Base-by-base conservation (phyloP, 2,888 invertebrate species). In the Ceriagrion tenellum region DNA sequence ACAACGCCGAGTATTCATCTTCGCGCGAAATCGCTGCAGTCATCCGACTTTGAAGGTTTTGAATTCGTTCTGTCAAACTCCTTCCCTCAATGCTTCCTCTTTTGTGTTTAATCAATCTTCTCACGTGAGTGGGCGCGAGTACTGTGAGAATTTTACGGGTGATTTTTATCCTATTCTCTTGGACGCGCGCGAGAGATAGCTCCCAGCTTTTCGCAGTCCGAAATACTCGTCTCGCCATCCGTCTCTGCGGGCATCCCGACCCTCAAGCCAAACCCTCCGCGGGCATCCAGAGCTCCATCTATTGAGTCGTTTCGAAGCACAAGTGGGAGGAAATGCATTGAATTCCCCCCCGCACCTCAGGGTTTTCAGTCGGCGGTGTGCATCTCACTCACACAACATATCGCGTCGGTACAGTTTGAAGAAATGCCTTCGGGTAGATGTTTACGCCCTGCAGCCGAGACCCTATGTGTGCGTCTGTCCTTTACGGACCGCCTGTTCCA, bases 251-350 rank as follows among this genome's bases (percentile, higher is more conserved):
- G n/a, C n/a, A n/a, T n/a, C n/a, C n/a, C n/a, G n/a, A n/a, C n/a
- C n/a, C n/a, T n/a, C n/a, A n/a, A n/a, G n/a, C n/a, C n/a, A n/a
- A n/a, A n/a, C n/a, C 93, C 63, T 93, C n/a, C n/a, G 35, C 4
- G 59, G 59, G 63, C 59, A 63, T 47, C 26, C 47, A n/a, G 16
- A 63, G 69, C 93, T 93, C 93, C 93, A 93, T 93, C 69, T 93
- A 69, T 93, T 69, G 47, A 69, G 93, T 47, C 12, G 12, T 47
- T 26, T 23, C 35, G 81, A 40, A 47, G 93, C n/a, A 63, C 55
- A 26, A 55, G 35, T 63, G 69, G 35, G 40, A 26, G 18, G 59
- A 12, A 47, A 63, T 81, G 91, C n/a, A 69, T 69, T 47, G 69
- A 47, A 40, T 47, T 26, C 69, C 69, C 47, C 93, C 18, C 47